phyloP scores from a whole-genome alignment of 2,113 vertebrate genomes.

The Pangasianodon hypophthalmus region DNA sequence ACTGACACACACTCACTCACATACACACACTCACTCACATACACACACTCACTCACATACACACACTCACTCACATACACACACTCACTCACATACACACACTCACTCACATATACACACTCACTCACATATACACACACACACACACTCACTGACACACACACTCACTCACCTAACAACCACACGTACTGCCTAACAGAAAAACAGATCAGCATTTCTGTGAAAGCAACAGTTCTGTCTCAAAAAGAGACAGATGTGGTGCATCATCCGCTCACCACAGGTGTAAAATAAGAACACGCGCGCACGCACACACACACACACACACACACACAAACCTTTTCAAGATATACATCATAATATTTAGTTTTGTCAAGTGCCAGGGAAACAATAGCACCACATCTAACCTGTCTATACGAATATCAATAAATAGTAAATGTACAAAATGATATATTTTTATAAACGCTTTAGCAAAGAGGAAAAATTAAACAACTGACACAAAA shows the following conservation, averaged over 20 bases:
- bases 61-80: too few species aligned
- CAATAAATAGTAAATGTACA: not conserved
- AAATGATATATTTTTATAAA: not conserved
- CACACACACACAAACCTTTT: not conserved
- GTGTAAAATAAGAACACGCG: not conserved
- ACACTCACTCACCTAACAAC: not conserved
- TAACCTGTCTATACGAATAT: not conserved
- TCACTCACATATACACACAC: too few species aligned
- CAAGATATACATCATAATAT: not conserved
- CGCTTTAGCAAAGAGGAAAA: not conserved
- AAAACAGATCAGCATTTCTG: not conserved
- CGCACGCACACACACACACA: too few species aligned
- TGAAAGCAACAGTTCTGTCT: conserved; percentile 8
- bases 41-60: too few species aligned
- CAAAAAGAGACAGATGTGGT: conserved; percentile 11
- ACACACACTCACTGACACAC: too few species aligned
- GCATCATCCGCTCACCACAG: conserved; percentile 6
- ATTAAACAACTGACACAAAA: not conserved
- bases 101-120: too few species aligned
- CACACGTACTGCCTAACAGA: not conserved
- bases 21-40: too few species aligned
- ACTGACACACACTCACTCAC: too few species aligned
- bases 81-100: too few species aligned
- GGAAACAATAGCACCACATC: not conserved
- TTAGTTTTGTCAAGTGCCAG: not conserved